These are phyloP conservation scores for Trichonephila inaurata DNA, from an alignment of 1,140 invertebrate species.

Conservation along the genomic window DNA sequence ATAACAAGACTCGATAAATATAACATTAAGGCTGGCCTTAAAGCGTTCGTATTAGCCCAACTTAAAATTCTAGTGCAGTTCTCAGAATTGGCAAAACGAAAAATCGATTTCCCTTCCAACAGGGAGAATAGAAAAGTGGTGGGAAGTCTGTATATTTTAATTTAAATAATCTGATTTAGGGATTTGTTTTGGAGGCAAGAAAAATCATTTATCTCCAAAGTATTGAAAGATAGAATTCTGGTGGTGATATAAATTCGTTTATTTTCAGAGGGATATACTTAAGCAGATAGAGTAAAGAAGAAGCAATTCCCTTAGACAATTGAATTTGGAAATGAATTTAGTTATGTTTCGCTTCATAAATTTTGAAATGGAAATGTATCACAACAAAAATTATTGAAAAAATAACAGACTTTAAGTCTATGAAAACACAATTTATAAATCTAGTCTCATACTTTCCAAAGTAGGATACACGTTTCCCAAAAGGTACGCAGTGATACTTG, in stretches of 20 bases:
- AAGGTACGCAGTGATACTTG: too few relatives aligned
- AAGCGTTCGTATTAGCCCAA: not conserved
- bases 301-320: not conserved
- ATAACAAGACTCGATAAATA: not conserved
- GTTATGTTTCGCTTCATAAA: not conserved
- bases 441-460: too few relatives aligned
- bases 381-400: too few relatives aligned
- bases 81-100: not conserved
- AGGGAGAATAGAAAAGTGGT: not conserved
- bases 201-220: not conserved
- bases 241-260: not conserved
- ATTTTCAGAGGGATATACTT: not conserved
- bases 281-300: not conserved
- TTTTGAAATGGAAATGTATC: not conserved
- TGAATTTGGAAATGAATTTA: not conserved
- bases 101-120: not conserved
- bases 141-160: not conserved
- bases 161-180: not conserved
- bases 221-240: not conserved
- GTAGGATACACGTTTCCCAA: too few relatives aligned
- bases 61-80: not conserved
- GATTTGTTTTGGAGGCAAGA: not conserved
- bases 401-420: too few relatives aligned
- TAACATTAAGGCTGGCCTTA: not conserved
- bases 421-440: too few relatives aligned